These are phyloP conservation scores for Ovis aries DNA, from an alignment of 2,113 vertebrate species.

Conservation along the genomic window ARS-UI_Ramb_v3.0 NC_056060.1:77221001-77221500, in stretches of 20 bases:
- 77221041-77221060: slow-evolving; percentile 10
- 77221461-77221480: rapidly evolving
- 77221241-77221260: not conserved
- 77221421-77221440: rapidly evolving
- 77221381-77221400: not conserved
- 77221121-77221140: not conserved
- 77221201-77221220: not conserved
- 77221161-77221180: not conserved
- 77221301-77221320: not conserved
- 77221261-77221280: not conserved
- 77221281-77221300: not conserved
- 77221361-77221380: not conserved
- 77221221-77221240: not conserved
- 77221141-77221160: not conserved
- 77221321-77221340: not conserved
- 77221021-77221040: not conserved
- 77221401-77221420: not conserved
- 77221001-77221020: not conserved
- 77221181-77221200: not conserved
- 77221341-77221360: not conserved
- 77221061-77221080: not conserved
- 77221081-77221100: not conserved
- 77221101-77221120: not conserved
- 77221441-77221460: rapidly evolving
- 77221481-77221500: not conserved